Base-by-base conservation (phyloP, 2,797 vertebrate genomes). In the Paguma larvata region DNA sequence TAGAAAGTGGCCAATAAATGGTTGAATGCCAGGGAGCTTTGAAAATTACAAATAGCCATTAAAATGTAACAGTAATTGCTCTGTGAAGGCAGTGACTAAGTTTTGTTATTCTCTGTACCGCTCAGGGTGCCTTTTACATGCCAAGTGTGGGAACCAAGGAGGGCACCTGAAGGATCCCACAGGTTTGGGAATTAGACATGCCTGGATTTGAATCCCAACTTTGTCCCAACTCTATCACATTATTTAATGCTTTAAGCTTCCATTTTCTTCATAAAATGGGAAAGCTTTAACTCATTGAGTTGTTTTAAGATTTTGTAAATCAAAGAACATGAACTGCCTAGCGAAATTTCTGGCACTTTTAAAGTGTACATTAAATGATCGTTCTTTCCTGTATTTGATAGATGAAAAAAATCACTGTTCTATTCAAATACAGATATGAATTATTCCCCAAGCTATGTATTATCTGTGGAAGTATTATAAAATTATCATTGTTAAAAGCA, bases 401-500 rank as follows among this genome's bases (percentile, higher is more conserved):
- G 44, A n/a, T 92, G 9, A 79, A 86, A 79, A 86, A 70, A 85
- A 79, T 77, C 32, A 51, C 63, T 62, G 10, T 62, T 30, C 53
- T 92, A 25, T 38, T 79, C 41, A 87, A 83, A 86, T 92, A n/a
- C 13, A 78, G 25, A 72, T 65, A 51, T 68, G 21, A 92, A 73
- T 94, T 70, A 95, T 94, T 86, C 8, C 21, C 44, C 86, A 92
- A 72, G 84, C 59, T 53, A 51, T 75, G 19, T 32, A 79, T 72
- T 65, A 48, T 46, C 25, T 68, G n/a, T 75, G 51, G 0, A 79
- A 89, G 27, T 83, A 1, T 80, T 92, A 84, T 67, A 65, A 83
- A 89, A 86, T 80, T 93, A 85, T 63, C 85, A 59, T 80, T 95
- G 23, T 73, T 79, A 89, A 91, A 82, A 80, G 82, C 10, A 73